phyloP scores from a whole-genome alignment of 2,888 invertebrate species.

The Zygogramma bicolorata region DNA sequence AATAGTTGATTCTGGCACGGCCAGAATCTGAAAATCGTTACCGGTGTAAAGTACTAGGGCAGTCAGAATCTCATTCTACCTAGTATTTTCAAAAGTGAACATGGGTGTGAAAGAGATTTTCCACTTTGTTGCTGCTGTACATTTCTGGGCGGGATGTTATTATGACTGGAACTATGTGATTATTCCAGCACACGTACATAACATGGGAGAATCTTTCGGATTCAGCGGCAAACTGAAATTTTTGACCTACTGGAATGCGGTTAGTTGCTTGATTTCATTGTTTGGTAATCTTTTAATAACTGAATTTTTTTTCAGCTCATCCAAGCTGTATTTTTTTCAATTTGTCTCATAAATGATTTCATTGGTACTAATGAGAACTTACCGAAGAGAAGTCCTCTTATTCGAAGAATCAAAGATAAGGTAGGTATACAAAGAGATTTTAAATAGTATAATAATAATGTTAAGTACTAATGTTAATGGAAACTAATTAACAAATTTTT shows the following conservation, averaged over 20 bases:
- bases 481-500: too few species aligned
- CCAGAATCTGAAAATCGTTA: too few species aligned
- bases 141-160: constrained; percentile 77
- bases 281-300: neutral
- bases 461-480: too few species aligned
- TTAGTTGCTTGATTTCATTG: constrained; percentile 71
- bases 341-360: constrained; percentile 82
- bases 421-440: too few species aligned
- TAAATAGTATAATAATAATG: too few species aligned
- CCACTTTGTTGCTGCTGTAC: constrained; percentile 75
- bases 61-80: too few species aligned
- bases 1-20: too few species aligned
- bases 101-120: constrained; percentile 54
- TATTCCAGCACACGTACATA: constrained; percentile 68
- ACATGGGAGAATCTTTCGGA: constrained; percentile 69
- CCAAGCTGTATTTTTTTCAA: constrained; percentile 81
- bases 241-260: constrained; percentile 85
- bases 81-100: constrained; percentile 21
- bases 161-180: constrained; percentile 77
- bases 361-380: constrained; percentile 78
- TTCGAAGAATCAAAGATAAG: constrained; percentile 74
- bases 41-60: too few species aligned
- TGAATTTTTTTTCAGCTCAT: constrained; percentile 59
- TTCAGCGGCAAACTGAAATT: constrained; percentile 85
- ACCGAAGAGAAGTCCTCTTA: constrained; percentile 75